Percentiles rank a stretch among this genome's conserved stretches.
Conservation (phyloP, 2,888 invertebrate genomes). For the Drosophila mimica region DNA sequence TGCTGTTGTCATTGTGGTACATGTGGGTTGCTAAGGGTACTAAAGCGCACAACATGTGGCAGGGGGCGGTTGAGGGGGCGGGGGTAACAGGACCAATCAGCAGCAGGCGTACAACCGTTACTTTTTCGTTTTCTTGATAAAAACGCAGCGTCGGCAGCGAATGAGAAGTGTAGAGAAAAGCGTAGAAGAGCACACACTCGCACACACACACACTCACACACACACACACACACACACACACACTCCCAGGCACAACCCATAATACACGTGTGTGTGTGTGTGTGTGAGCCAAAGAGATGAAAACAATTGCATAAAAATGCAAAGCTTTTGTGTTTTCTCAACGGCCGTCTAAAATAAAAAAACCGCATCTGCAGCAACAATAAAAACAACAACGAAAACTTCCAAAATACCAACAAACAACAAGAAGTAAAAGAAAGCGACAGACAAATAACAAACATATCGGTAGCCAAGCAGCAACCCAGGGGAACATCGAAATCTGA, state of each 20-base stretch:
- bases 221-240: slow-evolving; percentile 26
- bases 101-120: slow-evolving; percentile 62
- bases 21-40: slow-evolving; percentile 32
- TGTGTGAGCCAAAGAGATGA: slow-evolving; percentile 16
- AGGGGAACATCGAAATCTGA: slow-evolving; percentile 8
- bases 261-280: slow-evolving; percentile 9
- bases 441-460: slow-evolving; percentile 72
- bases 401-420: slow-evolving; percentile 48
- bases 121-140: slow-evolving; percentile 80
- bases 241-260: slow-evolving; percentile 28
- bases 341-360: slow-evolving; percentile 76
- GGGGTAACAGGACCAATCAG: slow-evolving; percentile 71
- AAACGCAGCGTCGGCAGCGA: slow-evolving; percentile 67
- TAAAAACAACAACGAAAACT: slow-evolving; percentile 25
- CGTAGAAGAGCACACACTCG: slow-evolving; percentile 37
- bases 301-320: slow-evolving; percentile 51
- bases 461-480: slow-evolving; percentile 35
- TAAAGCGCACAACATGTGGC: slow-evolving; percentile 5
- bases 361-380: slow-evolving; percentile 43
- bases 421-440: slow-evolving; percentile 61
- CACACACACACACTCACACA: slow-evolving; percentile 23
- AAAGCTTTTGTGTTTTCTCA: slow-evolving; percentile 79
- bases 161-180: slow-evolving; percentile 76
- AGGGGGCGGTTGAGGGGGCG: background rate
- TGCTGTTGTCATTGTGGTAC: slow-evolving; percentile 36